Base-by-base conservation (phyloP, 2,797 vertebrate species). In the Peromyscus nudipes region DNA sequence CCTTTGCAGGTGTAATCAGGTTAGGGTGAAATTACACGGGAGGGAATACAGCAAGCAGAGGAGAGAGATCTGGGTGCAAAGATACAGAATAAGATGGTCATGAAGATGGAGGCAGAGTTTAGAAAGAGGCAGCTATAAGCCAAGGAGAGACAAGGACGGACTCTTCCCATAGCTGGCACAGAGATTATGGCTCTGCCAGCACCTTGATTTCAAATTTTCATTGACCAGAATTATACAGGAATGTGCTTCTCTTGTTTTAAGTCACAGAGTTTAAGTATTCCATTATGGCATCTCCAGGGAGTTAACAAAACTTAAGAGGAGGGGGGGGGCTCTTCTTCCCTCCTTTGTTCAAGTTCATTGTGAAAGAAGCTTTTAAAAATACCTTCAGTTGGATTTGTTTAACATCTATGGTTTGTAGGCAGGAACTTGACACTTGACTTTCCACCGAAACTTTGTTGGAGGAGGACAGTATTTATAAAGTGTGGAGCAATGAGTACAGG, bases 351-450 rank as follows among this genome's bases (percentile, higher is more conserved):
- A 86, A 96, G 84, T 94, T 96, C 40, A 46, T n/a, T 92, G 67
- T 94, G 67, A 95, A 97, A 85, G 64, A 96, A 96, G 52, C 3
- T n/a, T 94, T 93, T 83, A 84, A 95, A 93, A 97, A 93, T 85
- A 67, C 60, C 76, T 29, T 94, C 8, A 76, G 75, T 81, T 91
- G 60, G n/a, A 62, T 62, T 60, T 89, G 79, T 92, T 21, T 97
- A 94, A 96, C 97, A 73, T 94, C 84, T 60, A 85, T 86, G 57
- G 49, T 60, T 94, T 89, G 73, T 86, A 91, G 77, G 79, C 77
- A 97, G 81, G 71, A 96, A 96, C 73, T 88, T 97, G 87, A 95
- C 94, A 97, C 95, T 95, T 97, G 91, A 93, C 95, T 98, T 97
- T 97, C 88, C n/a, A 27, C 82, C 96, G 90, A 67, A 93, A 85